phyloP scores from a whole-genome alignment of 2,113 vertebrate species.

The Erythrolamprus reginae region DNA sequence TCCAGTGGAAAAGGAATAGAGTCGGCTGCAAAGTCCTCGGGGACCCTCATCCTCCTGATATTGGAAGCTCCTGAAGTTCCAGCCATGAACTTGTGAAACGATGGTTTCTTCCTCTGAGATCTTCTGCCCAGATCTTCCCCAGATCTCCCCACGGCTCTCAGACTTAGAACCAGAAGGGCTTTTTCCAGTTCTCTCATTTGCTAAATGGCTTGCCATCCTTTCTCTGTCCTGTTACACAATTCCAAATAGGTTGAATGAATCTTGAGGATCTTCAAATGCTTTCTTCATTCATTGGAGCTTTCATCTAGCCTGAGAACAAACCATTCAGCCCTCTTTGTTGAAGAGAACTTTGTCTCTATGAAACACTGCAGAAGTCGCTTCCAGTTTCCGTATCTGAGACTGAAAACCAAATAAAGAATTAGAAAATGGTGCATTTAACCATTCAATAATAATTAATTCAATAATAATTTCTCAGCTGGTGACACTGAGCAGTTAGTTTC shows the following conservation, averaged over 20 bases:
- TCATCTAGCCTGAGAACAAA: neutral
- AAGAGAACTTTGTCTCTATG: neutral
- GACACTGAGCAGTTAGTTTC: neutral
- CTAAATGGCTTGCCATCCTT: neutral
- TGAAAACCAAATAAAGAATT: too few species aligned
- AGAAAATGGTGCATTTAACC: neutral
- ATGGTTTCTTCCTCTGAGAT: too few species aligned
- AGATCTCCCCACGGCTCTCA: too few species aligned
- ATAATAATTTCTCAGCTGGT: too few species aligned
- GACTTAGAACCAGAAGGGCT: too few species aligned
- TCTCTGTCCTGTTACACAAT: neutral
- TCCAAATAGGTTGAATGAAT: neutral
- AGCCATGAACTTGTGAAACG: too few species aligned
- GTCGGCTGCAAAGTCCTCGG: neutral
- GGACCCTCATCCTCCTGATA: neutral
- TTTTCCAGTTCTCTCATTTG: too few species aligned
- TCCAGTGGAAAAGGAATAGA: neutral
- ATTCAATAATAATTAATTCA: neutral
- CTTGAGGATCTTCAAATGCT: neutral
- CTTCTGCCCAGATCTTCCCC: too few species aligned
- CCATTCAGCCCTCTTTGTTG: neutral
- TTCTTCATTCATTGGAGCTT: neutral
- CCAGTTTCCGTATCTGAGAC: too few species aligned
- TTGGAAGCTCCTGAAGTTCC: too few species aligned
- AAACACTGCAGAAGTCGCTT: neutral